A percentile compares a stretch with the other conserved stretches of the same genome.
Conservation (phyloP, 2,888 invertebrate genomes). For the Pollenia amentaria region DNA sequence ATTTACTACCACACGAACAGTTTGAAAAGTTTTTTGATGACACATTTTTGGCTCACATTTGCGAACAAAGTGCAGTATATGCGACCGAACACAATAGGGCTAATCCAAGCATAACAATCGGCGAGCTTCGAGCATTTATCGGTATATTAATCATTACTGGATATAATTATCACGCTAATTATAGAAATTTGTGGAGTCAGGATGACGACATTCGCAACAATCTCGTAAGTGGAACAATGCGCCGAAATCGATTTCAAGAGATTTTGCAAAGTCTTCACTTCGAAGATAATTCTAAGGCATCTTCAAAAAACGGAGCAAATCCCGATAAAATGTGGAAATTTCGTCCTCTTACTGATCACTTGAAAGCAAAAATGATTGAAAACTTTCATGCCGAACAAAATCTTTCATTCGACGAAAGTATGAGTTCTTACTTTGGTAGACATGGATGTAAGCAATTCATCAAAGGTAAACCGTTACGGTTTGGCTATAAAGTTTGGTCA, state of each 20-base stretch:
- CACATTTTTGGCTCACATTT: constrained; percentile 43
- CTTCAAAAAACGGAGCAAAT: no score
- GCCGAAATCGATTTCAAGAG: constrained; percentile 27
- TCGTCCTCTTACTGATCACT: constrained; percentile 60
- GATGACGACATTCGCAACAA: constrained; percentile 46
- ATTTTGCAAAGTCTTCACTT: constrained; percentile 17
- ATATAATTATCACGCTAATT: constrained; percentile 46
- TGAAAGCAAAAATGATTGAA: constrained; percentile 20
- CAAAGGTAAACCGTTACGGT: no score
- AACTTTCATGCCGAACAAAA: no score
- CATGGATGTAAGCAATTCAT: no score
- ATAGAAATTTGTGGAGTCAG: constrained; percentile 54
- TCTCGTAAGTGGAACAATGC: constrained; percentile 32
- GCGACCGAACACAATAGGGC: constrained; percentile 19
- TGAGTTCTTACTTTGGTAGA: no score
- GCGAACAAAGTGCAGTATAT: constrained; percentile 30
- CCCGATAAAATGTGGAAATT: no score
- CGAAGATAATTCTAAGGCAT: no score
- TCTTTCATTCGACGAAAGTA: no score
- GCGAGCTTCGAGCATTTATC: constrained; percentile 41
- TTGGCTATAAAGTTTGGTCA: no score
- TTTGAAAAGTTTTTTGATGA: constrained; percentile 66
- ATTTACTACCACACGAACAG: constrained; percentile 51
- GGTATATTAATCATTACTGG: constrained; percentile 37
- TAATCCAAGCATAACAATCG: constrained; percentile 33